Percentiles rank a stretch among this genome's conserved stretches.
Evolutionary conservation across 2,113 vertebrate species (phyloP).

Genomic region (Tupaia tana): DNA sequence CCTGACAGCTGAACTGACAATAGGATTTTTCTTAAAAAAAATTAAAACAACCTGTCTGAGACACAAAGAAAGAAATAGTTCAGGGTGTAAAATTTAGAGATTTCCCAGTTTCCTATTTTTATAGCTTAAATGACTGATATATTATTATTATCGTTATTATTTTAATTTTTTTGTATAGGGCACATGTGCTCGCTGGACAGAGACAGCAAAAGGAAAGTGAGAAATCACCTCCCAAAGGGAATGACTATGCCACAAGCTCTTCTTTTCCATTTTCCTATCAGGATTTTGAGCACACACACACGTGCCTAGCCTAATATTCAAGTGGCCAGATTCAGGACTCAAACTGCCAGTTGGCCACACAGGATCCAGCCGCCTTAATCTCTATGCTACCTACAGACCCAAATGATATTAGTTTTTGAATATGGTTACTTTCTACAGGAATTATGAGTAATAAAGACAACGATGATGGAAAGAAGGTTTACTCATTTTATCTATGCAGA

Average conservation of each 20-base stretch:
- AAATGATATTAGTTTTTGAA: background rate
- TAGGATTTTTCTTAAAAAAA: background rate
- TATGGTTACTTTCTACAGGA: background rate
- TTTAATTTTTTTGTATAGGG: too few species aligned
- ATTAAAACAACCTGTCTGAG: background rate
- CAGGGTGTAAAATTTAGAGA: constrained; percentile 9
- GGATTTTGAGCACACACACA: too few species aligned
- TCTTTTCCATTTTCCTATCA: too few species aligned
- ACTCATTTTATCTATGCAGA: background rate
- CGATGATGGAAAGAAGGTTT: background rate
- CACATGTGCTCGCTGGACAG: too few species aligned
- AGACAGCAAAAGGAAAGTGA: too few species aligned
- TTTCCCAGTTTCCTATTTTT: background rate
- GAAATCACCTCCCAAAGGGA: too few species aligned
- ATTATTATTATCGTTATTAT: background rate
- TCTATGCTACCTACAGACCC: too few species aligned
- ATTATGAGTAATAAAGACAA: background rate
- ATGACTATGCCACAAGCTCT: too few species aligned
- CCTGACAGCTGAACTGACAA: background rate
- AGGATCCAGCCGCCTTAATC: too few species aligned
- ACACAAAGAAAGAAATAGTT: background rate
- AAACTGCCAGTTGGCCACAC: too few species aligned
- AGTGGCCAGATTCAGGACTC: too few species aligned
- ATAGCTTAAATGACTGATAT: constrained; percentile 18
- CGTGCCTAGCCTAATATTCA: too few species aligned